phyloP scores from a whole-genome alignment of 2,113 vertebrate species.

The Philantomba maxwellii region DNA sequence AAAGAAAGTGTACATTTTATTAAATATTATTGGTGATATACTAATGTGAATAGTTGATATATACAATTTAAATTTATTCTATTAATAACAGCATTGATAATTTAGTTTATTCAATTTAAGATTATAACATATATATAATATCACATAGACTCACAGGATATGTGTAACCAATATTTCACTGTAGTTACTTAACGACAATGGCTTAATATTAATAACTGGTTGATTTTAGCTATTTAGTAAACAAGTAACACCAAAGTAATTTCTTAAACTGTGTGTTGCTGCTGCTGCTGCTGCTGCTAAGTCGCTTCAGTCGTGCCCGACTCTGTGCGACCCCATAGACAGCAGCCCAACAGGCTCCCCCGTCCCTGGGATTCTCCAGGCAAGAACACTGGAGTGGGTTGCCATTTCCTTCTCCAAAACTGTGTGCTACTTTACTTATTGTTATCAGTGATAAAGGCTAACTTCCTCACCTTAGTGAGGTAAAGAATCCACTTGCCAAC shows the following conservation, averaged over 20 bases:
- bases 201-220: not conserved
- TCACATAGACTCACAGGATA: not conserved
- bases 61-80: not conserved
- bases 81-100: not conserved
- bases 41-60: not conserved
- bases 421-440: slow-evolving; percentile 70
- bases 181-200: not conserved
- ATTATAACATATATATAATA: not conserved
- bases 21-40: not conserved
- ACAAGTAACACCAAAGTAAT: slow-evolving; percentile 50
- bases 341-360: too few relatives aligned
- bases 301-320: too few relatives aligned
- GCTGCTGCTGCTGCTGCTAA: too few relatives aligned
- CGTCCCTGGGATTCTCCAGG: too few relatives aligned
- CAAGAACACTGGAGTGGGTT: too few relatives aligned
- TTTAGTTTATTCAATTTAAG: not conserved
- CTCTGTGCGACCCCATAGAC: too few relatives aligned
- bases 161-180: not conserved
- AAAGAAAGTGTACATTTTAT: not conserved
- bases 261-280: slow-evolving; percentile 41
- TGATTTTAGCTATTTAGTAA: slow-evolving; percentile 67
- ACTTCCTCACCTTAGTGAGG: slow-evolving; percentile 43
- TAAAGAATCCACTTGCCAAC: not conserved
- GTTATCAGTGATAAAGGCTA: slow-evolving; percentile 65
- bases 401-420: not conserved